Base-by-base conservation (phyloP, 2,113 vertebrate genomes). In the Gymnarchus niloticus region DNA sequence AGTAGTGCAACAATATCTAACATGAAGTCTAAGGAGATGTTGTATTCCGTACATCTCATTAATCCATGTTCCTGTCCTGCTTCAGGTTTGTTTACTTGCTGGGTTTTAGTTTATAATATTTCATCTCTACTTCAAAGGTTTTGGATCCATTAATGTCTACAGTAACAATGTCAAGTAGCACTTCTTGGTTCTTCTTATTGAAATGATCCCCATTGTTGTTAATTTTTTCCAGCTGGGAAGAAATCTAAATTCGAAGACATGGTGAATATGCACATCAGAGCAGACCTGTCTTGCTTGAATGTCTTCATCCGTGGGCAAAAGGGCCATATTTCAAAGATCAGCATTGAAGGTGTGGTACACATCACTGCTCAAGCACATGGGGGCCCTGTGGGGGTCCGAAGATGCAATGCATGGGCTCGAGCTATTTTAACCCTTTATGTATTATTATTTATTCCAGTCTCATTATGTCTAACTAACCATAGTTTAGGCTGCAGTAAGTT, bases 241-340 rank as follows among this genome's bases (percentile, higher is more conserved):
- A 94, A 91, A 86, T 92, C 94, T 0, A 97, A 94, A 89, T 94
- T 93, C 90, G 95, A 97, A 84, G 97, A 97, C 89, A 91, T 97
- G 87, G 91, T 98, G 6, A 96, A 95, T 89, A 92, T 98, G 81
- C 95, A 96, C 87, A 92, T 98, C 90, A 95, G 94, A 93, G 96
- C 96, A 0, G 97, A 98, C 89, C 92, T 99, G 85, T 95, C 95
- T n/a, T 96, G 95, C 91, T 93, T 99, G 87, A 96, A 95, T 89
- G 91, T 99, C 88, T 99, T 97, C 92, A 97, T 99, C 87, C 93
- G 96, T 91, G 97, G 96, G 89, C 93, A 97, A 91, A 97, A 94
- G 83, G 93, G 88, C 4, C 95, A 93, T 87, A 97, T 99, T 92
- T 95, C 97, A 83, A 97, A 99, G 94, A 98, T 99, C 88, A 93